These are phyloP conservation scores for Rachycentron canadum DNA, from an alignment of 2,797 vertebrate species.

Conservation along the genomic window DNA sequence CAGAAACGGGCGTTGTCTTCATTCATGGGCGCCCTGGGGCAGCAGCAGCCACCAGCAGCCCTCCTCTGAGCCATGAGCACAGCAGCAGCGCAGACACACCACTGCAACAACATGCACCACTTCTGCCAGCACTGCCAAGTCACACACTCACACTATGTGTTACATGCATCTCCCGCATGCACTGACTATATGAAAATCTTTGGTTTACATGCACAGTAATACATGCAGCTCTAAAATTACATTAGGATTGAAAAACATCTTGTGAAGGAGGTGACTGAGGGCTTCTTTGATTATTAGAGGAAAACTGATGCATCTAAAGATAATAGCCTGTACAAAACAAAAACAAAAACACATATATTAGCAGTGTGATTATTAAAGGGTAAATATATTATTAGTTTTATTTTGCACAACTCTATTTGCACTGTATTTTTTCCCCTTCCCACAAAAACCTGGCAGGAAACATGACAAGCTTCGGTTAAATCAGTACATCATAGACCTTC, in stretches of 20 bases:
- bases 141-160: conserved; percentile 41
- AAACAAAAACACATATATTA: conserved; percentile 5
- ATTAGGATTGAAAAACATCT: not conserved
- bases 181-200: not conserved
- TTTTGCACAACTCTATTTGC: not conserved
- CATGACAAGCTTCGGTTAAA: not conserved
- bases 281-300: conserved; percentile 15
- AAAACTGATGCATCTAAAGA: not conserved
- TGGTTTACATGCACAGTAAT: conserved; percentile 3
- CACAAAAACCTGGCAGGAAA: not conserved
- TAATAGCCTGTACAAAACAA: conserved; percentile 29
- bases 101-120: conserved; percentile 64
- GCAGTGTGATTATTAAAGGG: not conserved
- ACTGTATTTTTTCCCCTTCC: not conserved
- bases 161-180: conserved; percentile 20
- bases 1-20: conserved; percentile 89
- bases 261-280: not conserved
- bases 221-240: conserved; percentile 12
- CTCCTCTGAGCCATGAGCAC: conserved; percentile 85
- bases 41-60: conserved; percentile 79
- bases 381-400: not conserved
- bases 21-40: conserved; percentile 81
- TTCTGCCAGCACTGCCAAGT: conserved; percentile 28
- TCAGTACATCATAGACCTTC: not conserved
- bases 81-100: conserved; percentile 60